Conservation (phyloP, 1,140 invertebrate species). For the Leptinotarsa defecta region DNA sequence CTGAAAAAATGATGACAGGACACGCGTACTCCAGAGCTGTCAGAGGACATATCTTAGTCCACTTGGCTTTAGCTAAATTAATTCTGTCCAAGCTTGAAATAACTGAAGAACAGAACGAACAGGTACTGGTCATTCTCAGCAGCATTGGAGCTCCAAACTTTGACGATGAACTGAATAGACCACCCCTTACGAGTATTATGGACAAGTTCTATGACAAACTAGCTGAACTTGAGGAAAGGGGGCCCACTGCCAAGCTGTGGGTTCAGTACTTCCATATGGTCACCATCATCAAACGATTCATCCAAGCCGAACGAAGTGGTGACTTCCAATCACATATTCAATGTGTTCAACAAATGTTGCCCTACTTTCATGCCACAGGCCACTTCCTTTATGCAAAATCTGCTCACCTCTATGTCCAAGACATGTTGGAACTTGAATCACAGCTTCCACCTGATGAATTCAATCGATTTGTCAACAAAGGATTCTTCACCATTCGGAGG, state of each 20-base stretch:
- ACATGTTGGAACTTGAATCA: slow-evolving; percentile 52
- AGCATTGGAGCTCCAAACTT: background rate
- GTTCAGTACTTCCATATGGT: slow-evolving; percentile 50
- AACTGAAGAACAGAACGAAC: background rate
- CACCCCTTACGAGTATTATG: background rate
- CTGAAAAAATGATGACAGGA: slow-evolving; percentile 54
- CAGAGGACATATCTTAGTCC: slow-evolving; percentile 52
- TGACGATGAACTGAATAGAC: background rate
- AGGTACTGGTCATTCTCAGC: background rate
- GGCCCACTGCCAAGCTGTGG: slow-evolving; percentile 49
- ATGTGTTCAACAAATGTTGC: slow-evolving; percentile 52
- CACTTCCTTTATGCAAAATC: slow-evolving; percentile 59
- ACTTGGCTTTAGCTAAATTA: slow-evolving; percentile 46
- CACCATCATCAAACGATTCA: slow-evolving; percentile 43
- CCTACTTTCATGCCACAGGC: slow-evolving; percentile 55
- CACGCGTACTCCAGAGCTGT: slow-evolving; percentile 51
- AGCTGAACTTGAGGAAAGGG: slow-evolving; percentile 29
- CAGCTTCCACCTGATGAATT: slow-evolving; percentile 28
- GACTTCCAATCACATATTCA: slow-evolving; percentile 52
- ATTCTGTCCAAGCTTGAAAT: slow-evolving; percentile 36
- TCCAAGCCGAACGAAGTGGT: slow-evolving; percentile 48
- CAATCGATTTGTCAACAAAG: slow-evolving; percentile 23
- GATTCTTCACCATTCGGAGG: slow-evolving; percentile 52
- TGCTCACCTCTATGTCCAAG: slow-evolving; percentile 56
- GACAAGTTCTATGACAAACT: slow-evolving; percentile 23